A percentile compares a stretch with the other conserved stretches of the same genome.
Conservation (phyloP, 2,888 invertebrate species). For the Belgica antarctica region DNA sequence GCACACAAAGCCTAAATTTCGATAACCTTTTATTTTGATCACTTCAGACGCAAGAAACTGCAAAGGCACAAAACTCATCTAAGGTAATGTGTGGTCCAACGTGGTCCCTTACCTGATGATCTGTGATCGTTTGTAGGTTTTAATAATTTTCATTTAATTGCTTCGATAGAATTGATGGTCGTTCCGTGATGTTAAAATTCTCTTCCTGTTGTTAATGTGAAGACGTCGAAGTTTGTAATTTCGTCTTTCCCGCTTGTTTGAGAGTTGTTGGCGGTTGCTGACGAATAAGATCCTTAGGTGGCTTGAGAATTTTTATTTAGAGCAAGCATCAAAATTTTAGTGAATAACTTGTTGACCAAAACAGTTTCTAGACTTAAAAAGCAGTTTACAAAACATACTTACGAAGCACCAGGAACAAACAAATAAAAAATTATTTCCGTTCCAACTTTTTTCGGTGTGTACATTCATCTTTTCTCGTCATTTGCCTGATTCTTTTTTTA, state of each 20-base stretch:
- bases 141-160: constrained; percentile 16
- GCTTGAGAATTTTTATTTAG: too few species aligned
- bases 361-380: too few species aligned
- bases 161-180: constrained; percentile 36
- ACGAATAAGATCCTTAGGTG: too few species aligned
- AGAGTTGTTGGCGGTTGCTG: too few species aligned
- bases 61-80: not conserved
- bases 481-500: too few species aligned
- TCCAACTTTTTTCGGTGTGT: not conserved
- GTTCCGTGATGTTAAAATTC: not conserved
- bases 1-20: constrained; percentile 8
- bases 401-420: too few species aligned
- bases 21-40: constrained; percentile 22
- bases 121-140: constrained; percentile 39
- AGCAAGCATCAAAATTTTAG: too few species aligned
- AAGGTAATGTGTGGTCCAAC: constrained; percentile 26
- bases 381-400: too few species aligned
- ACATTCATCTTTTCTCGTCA: too few species aligned
- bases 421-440: not conserved
- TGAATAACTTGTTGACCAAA: too few species aligned
- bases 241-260: too few species aligned
- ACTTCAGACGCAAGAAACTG: not conserved
- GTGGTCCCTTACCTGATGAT: not conserved
- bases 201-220: constrained; percentile 38
- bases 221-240: too few species aligned